These are phyloP conservation scores for Rattus norvegicus DNA, from an alignment of 2,113 vertebrate species.

Conservation along the genomic window DNA sequence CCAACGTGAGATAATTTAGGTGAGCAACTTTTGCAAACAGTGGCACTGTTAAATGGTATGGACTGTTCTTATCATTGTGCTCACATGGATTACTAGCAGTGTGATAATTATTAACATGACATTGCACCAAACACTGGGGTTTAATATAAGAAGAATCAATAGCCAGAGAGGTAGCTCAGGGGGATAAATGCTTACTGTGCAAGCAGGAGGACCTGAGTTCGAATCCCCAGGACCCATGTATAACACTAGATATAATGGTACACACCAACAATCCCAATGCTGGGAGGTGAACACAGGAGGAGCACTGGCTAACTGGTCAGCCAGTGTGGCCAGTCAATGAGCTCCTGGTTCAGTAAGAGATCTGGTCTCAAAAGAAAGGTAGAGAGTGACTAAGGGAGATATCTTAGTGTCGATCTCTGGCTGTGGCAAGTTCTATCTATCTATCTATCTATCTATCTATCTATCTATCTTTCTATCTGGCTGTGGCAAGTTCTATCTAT, in stretches of 20 bases:
- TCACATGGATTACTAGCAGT: not conserved
- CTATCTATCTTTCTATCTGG: no score
- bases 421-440: not conserved
- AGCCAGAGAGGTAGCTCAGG: not conserved
- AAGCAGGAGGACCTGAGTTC: not conserved
- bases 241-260: no score
- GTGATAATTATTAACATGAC: not conserved
- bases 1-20: not conserved
- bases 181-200: not conserved
- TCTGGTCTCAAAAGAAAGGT: not conserved
- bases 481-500: not conserved
- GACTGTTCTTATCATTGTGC: not conserved
- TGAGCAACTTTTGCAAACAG: not conserved
- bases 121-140: not conserved
- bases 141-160: not conserved
- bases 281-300: not conserved
- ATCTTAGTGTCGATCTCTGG: not conserved
- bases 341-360: not conserved
- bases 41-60: not conserved
- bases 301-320: not conserved
- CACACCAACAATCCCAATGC: not conserved
- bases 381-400: not conserved
- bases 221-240: rapidly evolving
- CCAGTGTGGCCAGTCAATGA: not conserved
- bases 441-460: not conserved